Evolutionary conservation across 2,113 vertebrate species (phyloP), one percentile per base, ranked within the genome.

Genomic region (Gallinago paraguaiae): DNA sequence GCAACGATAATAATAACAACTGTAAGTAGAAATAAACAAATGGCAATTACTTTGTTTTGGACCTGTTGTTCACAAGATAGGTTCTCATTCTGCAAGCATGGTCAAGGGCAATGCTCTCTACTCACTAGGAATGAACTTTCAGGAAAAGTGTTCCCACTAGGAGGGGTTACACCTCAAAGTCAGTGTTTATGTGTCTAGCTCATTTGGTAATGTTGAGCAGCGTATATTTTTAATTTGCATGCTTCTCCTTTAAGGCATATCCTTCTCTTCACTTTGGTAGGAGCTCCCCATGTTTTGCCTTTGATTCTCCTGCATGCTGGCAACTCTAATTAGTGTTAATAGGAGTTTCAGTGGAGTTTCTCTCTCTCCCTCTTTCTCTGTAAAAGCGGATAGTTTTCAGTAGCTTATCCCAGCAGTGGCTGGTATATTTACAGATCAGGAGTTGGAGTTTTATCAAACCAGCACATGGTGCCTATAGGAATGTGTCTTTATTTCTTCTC

Each of bases 271-370:
- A 74, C 80, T 93, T 92, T 69, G 79, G 61, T 82, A 63, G 65
- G 84, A 89, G 89, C 72, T 92, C 81, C 39, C 57, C 77, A 78
- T 81, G 69, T 92, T 95, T 93, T 91, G 63, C 75, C 84, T 95
- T 95, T 95, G 90, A 94, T 95, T 95, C n/a, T 0, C 7, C 19
- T 90, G 54, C 84, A 94, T 80, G 82, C 91, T 96, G 91, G 59
- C 78, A 85, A 67, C 28, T 94, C 81, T 93, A 84, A 92, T 93
- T 95, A 96, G 79, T 51, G 45, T 88, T 93, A 96, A 80, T 22
- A 72, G 37, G 41, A 76, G n/a, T 87, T 91, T 90, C 74, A 71
- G 48, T 82, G 45, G 70, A 92, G 65, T 89, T 78, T 92, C 45
- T 92, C 31, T 31, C 67, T 88, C 69, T 68, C 35, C 22, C 41